phyloP scores from a whole-genome alignment of 2,113 vertebrate species.

The Rattus norvegicus region DNA sequence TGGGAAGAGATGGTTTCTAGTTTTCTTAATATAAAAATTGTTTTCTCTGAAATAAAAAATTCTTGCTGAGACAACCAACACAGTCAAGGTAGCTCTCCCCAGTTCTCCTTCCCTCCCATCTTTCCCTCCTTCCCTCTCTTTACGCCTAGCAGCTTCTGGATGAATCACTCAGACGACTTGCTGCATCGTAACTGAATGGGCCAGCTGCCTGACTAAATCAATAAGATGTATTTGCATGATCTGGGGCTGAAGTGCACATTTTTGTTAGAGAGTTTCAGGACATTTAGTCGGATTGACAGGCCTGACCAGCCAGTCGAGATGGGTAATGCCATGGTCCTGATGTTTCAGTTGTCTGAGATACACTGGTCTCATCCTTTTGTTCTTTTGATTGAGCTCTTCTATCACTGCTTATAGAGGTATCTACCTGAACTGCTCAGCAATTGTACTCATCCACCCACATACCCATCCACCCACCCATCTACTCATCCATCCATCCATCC shows the following conservation, averaged over 20 bases:
- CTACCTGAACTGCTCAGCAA: background rate
- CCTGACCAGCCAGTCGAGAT: background rate
- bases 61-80: background rate
- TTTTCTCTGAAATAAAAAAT: background rate
- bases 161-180: background rate
- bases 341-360: background rate
- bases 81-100: background rate
- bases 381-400: background rate
- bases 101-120: background rate
- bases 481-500: background rate
- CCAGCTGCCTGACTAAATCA: background rate
- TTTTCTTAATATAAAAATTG: background rate
- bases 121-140: no score
- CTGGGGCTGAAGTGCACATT: background rate
- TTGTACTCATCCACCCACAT: no score
- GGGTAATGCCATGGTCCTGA: background rate
- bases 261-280: background rate
- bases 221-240: background rate
- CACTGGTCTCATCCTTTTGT: background rate
- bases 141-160: background rate
- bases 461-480: background rate
- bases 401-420: background rate
- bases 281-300: background rate
- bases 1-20: background rate
- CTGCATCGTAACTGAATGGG: background rate